phyloP scores from a whole-genome alignment of 2,113 vertebrate genomes.

The Morone chrysops region DNA sequence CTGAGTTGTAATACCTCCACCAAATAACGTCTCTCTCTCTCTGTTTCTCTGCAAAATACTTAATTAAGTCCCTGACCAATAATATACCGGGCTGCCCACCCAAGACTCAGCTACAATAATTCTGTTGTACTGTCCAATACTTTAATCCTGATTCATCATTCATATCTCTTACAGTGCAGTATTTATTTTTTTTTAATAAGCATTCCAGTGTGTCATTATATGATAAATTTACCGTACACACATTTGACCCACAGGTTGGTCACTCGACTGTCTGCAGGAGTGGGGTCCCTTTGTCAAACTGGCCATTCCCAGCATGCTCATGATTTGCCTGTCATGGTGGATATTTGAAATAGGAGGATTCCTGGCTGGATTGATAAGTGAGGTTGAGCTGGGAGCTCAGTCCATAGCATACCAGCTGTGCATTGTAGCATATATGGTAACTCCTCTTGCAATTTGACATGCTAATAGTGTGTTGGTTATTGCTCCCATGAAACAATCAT shows the following conservation, averaged over 20 bases:
- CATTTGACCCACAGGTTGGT: constrained; percentile 85
- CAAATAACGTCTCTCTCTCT: no score
- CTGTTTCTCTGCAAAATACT: no score
- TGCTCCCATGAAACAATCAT: no score
- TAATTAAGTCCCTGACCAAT: no score
- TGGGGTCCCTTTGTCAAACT: constrained; percentile 87
- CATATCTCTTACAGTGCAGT: not conserved
- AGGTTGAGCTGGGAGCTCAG: constrained; percentile 89
- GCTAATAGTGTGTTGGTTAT: no score
- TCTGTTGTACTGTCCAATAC: not conserved
- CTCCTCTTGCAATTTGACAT: not conserved
- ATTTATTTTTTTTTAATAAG: not conserved
- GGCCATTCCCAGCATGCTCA: constrained; percentile 91
- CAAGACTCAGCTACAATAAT: not conserved
- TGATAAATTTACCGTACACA: not conserved
- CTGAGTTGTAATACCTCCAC: no score
- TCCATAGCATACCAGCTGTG: constrained; percentile 86
- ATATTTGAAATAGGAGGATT: constrained; percentile 90
- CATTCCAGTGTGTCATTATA: constrained; percentile 12
- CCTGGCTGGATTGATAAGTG: constrained; percentile 88
- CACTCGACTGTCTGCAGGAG: constrained; percentile 87
- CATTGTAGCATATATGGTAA: constrained; percentile 89
- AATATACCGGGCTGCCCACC: no score
- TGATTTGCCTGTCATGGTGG: constrained; percentile 94
- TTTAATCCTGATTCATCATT: not conserved